Evolutionary conservation across 2,113 vertebrate genomes (phyloP), one percentile per base, ranked within the genome.

Genomic region (Symphodus melops): DNA sequence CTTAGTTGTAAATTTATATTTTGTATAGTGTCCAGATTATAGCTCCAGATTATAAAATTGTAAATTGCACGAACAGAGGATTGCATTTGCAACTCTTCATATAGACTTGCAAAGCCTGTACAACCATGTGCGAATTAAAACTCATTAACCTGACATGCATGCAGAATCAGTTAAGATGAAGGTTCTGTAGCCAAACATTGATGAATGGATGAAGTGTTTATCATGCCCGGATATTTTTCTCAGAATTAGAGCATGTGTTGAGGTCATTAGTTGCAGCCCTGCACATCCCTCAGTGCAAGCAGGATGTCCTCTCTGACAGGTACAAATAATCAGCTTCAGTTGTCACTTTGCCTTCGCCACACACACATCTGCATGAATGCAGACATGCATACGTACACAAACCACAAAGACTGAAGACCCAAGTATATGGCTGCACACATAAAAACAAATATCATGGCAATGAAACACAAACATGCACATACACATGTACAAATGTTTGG

Each of bases 271-370:
- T 44, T 1, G 42, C 48, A 48, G 64, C 61, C 63, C 51, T 81
- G 81, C 69, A 84, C 79, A 75, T 76, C 76, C 70, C 62, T 37
- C 49, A 9, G 67, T 65, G 71, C 60, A 63, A 65, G 81, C 78
- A 87, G 85, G 85, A 90, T 81, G 79, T 87, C 68, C 68, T 77
- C 70, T 81, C 75, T 87, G 85, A 91, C 84, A 86, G 81, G 56
- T 48, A 85, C 59, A 85, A 84, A 78, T 87, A 79, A 86, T 84
- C 75, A 75, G 33, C 33, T 57, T 77, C 82, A 82, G 86, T 52
- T 74, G 63, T 85, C 72, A 78, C 64, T 75, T 51, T 51, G 14
- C 20, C 20, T 33, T 19, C 5, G 66, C 44, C 17, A 70, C 52
- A 64, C 53, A 64, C 70, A 69, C n/a, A 20, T n/a, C 46, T 53